Conservation (phyloP, 1,140 invertebrate genomes). For the Macrostomum lignano region DNA sequence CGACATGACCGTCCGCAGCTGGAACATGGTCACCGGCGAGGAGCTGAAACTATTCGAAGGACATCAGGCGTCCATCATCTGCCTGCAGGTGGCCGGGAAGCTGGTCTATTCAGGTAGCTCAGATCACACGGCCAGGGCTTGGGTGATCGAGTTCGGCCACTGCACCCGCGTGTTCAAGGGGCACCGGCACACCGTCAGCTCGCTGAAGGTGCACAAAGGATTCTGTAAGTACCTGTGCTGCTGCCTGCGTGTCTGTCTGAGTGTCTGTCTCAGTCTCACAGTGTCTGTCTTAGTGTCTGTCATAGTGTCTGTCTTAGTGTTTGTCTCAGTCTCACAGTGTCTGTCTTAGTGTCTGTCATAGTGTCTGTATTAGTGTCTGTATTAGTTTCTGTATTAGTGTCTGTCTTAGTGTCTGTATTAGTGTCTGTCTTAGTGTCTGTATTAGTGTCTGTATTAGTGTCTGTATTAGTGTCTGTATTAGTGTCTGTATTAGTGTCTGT, state of each 20-base stretch:
- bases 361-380: too few species aligned
- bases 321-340: too few species aligned
- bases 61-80: constrained; percentile 31
- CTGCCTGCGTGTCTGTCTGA: not conserved
- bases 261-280: not conserved
- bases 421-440: too few species aligned
- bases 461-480: too few species aligned
- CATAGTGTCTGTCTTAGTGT: too few species aligned
- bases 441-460: too few species aligned
- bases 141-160: constrained; percentile 34
- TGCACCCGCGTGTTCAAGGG: constrained; percentile 31
- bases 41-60: constrained; percentile 26
- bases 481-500: too few species aligned
- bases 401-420: too few species aligned
- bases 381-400: too few species aligned
- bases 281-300: not conserved
- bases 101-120: constrained; percentile 32
- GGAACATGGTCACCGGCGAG: constrained; percentile 29
- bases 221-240: too few species aligned
- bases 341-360: too few species aligned
- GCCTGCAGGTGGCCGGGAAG: constrained; percentile 30
- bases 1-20: constrained; percentile 28
- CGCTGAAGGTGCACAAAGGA: constrained; percentile 29
- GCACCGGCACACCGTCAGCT: constrained; percentile 29
- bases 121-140: constrained; percentile 31